Conservation (phyloP, 2,113 vertebrate genomes). For the Notechis scutatus region DNA sequence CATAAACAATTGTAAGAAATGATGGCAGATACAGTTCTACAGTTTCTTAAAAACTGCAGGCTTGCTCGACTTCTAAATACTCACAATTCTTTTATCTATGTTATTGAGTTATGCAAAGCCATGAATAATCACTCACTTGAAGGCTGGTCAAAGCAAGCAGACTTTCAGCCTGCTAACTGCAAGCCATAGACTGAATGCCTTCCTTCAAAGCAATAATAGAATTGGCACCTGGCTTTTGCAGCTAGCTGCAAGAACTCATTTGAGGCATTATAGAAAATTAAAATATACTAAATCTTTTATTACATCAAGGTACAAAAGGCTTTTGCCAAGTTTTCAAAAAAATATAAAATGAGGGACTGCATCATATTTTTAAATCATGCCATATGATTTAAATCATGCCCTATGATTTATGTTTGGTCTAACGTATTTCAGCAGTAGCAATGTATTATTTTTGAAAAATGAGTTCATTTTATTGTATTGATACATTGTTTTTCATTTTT, state of each 20-base stretch:
- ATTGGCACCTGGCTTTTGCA: not conserved
- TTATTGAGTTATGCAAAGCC: not conserved
- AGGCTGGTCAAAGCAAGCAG: not conserved
- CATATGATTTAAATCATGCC: not conserved
- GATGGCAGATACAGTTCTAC: not conserved
- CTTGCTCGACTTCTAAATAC: not conserved
- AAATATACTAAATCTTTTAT: not conserved
- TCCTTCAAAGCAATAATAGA: not conserved
- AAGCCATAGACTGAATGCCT: not conserved
- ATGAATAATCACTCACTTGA: not conserved
- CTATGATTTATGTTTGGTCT: not conserved
- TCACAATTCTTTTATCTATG: not conserved
- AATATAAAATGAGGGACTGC: not conserved
- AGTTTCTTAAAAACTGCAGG: not conserved
- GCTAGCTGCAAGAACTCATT: not conserved
- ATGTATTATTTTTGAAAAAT: not conserved
- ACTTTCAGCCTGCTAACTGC: not conserved
- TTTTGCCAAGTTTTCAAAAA: not conserved
- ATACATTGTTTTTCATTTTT: not conserved
- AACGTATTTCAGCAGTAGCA: not conserved
- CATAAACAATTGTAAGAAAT: not conserved
- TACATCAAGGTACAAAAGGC: not conserved
- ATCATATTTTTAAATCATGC: not conserved
- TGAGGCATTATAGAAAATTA: not conserved
- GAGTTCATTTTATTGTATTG: not conserved